Evolutionary conservation across 1,140 invertebrate species (phyloP).

Genomic region (Drosophila lini): DNA sequence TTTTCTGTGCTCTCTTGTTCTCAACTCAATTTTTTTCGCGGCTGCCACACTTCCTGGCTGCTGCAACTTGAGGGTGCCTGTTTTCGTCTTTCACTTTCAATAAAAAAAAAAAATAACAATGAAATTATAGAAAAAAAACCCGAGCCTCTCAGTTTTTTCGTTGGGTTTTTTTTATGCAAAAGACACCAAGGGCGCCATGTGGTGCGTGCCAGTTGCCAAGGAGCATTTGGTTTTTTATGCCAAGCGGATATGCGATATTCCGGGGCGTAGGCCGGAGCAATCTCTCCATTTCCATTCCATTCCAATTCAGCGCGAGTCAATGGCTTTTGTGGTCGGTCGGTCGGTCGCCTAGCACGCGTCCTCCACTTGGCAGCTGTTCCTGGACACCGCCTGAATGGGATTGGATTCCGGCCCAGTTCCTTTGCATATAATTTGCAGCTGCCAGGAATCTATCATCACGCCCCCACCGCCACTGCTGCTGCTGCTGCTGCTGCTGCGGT

Average conservation of each 20-base stretch:
- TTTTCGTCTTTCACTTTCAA: conserved; percentile 75
- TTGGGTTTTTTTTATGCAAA: conserved; percentile 68
- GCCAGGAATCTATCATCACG: conserved; percentile 40
- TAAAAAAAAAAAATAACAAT: conserved; percentile 70
- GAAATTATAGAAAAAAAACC: conserved; percentile 77
- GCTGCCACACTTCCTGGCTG: conserved; percentile 78
- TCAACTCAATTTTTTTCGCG: conserved; percentile 55
- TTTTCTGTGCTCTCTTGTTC: conserved; percentile 34
- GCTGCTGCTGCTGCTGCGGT: conserved; percentile 40
- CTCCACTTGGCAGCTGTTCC: conserved; percentile 55
- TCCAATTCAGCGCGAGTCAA: conserved; percentile 57
- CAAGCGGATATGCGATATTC: conserved; percentile 80
- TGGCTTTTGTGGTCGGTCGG: conserved; percentile 79
- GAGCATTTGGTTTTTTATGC: conserved; percentile 68
- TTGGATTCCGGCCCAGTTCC: conserved; percentile 34
- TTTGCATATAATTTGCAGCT: conserved; percentile 76
- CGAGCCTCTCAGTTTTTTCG: conserved; percentile 66
- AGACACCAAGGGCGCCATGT: conserved; percentile 74
- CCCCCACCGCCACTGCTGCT: conserved; percentile 17
- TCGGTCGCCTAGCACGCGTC: conserved; percentile 74
- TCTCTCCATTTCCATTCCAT: conserved; percentile 53
- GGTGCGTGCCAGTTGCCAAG: conserved; percentile 69
- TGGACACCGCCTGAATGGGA: conserved; percentile 47
- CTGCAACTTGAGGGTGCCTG: conserved; percentile 77
- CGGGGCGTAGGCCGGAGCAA: conserved; percentile 65